phyloP scores from a whole-genome alignment of 2,113 vertebrate genomes.

The Mastomys natalensis region DNA sequence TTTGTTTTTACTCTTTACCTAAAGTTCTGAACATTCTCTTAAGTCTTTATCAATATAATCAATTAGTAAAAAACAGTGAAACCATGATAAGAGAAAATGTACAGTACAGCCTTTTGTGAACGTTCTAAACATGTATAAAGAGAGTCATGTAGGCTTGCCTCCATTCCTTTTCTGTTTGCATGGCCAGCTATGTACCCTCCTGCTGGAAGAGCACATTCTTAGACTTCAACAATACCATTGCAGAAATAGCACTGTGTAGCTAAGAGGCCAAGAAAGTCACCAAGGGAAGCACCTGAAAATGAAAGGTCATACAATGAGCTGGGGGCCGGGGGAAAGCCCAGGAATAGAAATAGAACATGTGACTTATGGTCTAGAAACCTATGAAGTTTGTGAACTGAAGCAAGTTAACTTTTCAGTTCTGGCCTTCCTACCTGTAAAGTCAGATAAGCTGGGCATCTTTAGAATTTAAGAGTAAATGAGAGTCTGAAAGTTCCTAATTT shows the following conservation, averaged over 20 bases:
- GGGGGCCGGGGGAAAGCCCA: not conserved
- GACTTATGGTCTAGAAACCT: not conserved
- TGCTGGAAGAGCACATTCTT: not conserved
- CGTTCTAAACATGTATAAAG: not conserved
- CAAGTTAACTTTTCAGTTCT: slow-evolving; percentile 43
- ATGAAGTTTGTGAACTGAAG: slow-evolving; percentile 2
- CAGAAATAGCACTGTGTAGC: slow-evolving; percentile 19
- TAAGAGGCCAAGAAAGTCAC: slow-evolving; percentile 44
- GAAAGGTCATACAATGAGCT: not conserved
- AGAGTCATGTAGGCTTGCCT: not conserved
- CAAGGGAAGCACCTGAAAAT: not conserved
- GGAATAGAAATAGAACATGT: not conserved
- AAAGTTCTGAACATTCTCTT: slow-evolving; percentile 56
- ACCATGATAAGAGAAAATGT: slow-evolving; percentile 1
- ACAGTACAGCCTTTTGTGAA: not conserved
- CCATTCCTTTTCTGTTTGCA: not conserved
- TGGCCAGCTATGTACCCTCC: not conserved
- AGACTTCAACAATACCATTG: slow-evolving; percentile 30
- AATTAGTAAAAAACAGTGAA: slow-evolving; percentile 9
- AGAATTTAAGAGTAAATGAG: not conserved
- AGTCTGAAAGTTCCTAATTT: not conserved
- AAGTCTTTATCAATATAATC: slow-evolving; percentile 44
- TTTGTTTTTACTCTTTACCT: not conserved
- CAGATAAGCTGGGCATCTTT: not conserved
- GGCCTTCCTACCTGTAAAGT: not conserved